These are phyloP conservation scores for Melieria omissa DNA, from an alignment of 2,888 invertebrate genomes.

Conservation along the genomic window DNA sequence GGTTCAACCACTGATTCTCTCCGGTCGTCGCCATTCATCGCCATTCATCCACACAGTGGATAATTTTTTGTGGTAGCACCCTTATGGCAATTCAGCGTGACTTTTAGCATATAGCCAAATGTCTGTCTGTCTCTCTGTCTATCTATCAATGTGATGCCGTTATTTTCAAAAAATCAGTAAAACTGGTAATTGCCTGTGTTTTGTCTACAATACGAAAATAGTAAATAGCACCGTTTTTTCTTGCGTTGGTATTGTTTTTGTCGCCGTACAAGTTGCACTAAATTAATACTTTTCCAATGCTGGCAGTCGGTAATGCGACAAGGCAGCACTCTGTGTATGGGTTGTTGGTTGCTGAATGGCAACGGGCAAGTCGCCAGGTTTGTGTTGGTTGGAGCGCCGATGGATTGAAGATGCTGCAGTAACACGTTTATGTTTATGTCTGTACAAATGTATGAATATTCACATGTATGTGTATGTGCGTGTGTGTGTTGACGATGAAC, in stretches of 20 bases:
- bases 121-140: slow-evolving; percentile 14
- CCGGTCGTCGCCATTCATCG: neutral
- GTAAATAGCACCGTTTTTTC: too few species aligned
- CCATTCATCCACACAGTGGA: neutral
- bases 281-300: slow-evolving; percentile 38
- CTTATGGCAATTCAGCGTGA: slow-evolving; percentile 28
- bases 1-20: neutral
- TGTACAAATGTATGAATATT: neutral
- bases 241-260: neutral
- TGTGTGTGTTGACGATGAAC: neutral
- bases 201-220: neutral
- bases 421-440: neutral
- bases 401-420: neutral
- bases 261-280: slow-evolving; percentile 27
- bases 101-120: slow-evolving; percentile 33
- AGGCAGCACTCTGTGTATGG: neutral
- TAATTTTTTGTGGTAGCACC: slow-evolving; percentile 21
- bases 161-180: slow-evolving; percentile 53
- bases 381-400: neutral
- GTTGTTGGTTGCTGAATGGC: slow-evolving; percentile 3
- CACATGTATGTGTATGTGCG: neutral
- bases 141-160: slow-evolving; percentile 52
- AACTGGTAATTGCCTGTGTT: slow-evolving; percentile 52
- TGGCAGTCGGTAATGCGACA: neutral
- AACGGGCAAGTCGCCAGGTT: neutral